Conservation (phyloP, 2,113 vertebrate species). For the Synchiropus splendidus region DNA sequence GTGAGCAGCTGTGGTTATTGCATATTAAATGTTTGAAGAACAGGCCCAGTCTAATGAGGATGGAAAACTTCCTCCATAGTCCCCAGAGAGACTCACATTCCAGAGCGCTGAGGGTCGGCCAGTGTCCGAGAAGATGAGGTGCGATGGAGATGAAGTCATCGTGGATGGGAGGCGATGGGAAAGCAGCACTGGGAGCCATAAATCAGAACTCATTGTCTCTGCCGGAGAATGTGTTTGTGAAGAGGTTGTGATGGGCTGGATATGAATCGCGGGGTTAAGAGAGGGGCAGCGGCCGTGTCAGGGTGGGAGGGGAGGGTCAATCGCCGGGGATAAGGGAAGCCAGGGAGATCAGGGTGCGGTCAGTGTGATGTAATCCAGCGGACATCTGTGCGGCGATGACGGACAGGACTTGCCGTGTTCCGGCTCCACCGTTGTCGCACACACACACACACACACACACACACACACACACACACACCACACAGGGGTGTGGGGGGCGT, state of each 20-base stretch:
- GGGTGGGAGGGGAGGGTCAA: slow-evolving; percentile 6
- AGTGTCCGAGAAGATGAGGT: slow-evolving; percentile 34
- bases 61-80: slow-evolving; percentile 15
- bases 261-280: slow-evolving; percentile 17
- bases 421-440: slow-evolving; percentile 13
- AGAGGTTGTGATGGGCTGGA: slow-evolving; percentile 21
- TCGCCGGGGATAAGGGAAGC: slow-evolving; percentile 23
- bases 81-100: slow-evolving; percentile 20
- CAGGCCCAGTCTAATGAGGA: slow-evolving; percentile 20
- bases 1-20: too few species aligned
- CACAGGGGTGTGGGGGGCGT: slow-evolving; percentile 27
- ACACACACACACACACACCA: slow-evolving; percentile 6
- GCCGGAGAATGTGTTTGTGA: slow-evolving; percentile 24
- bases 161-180: slow-evolving; percentile 25
- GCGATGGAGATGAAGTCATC: slow-evolving; percentile 44
- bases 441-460: slow-evolving; percentile 3
- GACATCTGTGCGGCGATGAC: slow-evolving; percentile 60
- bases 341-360: slow-evolving; percentile 46
- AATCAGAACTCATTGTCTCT: slow-evolving; percentile 40
- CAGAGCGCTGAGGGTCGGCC: slow-evolving; percentile 21
- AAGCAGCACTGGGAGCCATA: slow-evolving; percentile 25
- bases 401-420: slow-evolving; percentile 44
- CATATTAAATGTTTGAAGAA: neutral
- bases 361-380: slow-evolving; percentile 55
- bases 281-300: neutral